Percentiles rank a stretch among this genome's conserved stretches.
These are phyloP conservation scores for Zootermopsis nevadensis DNA, from an alignment of 2,888 invertebrate genomes.

Conservation along the genomic window DNA sequence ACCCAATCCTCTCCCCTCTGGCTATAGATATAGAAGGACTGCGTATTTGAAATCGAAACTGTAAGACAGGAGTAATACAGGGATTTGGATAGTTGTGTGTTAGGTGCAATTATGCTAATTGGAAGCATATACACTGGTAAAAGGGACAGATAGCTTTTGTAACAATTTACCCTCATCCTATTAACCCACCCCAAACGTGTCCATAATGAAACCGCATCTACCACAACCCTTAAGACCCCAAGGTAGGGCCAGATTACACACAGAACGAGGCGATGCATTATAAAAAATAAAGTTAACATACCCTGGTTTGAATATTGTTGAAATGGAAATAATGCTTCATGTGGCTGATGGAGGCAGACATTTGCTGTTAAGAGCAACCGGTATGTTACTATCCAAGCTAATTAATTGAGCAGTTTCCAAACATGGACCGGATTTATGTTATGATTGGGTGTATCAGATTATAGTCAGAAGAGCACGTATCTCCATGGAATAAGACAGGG, in stretches of 20 bases:
- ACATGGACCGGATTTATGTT: background rate
- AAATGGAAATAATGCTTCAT: background rate
- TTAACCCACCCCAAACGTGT: background rate
- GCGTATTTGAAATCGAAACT: slow-evolving; percentile 13
- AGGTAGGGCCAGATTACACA: background rate
- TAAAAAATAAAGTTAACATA: background rate
- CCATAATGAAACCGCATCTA: background rate
- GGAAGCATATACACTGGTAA: background rate
- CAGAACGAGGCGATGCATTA: background rate
- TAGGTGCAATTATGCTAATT: slow-evolving; percentile 31
- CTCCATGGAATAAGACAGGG: no score
- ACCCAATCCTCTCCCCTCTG: background rate
- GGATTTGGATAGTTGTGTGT: slow-evolving; percentile 7
- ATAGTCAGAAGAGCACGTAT: no score
- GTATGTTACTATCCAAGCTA: background rate
- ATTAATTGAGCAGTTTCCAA: background rate
- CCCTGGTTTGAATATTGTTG: background rate
- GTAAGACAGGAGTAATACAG: background rate
- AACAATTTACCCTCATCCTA: background rate
- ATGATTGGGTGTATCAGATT: no score
- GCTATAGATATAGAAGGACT: background rate
- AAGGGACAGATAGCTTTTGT: slow-evolving; percentile 3
- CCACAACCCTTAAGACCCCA: background rate
- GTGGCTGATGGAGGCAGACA: background rate
- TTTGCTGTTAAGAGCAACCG: background rate